These are phyloP conservation scores for Mustela lutreola DNA, from an alignment of 2,113 vertebrate species.

Conservation along the genomic window DNA sequence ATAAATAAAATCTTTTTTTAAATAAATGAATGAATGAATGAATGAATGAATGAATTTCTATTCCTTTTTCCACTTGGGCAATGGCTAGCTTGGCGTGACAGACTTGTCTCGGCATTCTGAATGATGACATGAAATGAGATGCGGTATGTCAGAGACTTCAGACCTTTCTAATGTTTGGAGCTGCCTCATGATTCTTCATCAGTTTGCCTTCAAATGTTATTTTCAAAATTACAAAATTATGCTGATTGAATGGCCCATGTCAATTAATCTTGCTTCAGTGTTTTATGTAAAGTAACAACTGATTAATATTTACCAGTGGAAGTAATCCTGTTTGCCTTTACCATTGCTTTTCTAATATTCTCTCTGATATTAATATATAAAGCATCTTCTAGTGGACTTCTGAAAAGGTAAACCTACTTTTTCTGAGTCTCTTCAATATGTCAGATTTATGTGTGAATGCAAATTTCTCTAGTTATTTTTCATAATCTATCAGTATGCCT, in stretches of 20 bases:
- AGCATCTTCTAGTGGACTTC: background rate
- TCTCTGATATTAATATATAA: background rate
- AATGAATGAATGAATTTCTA: background rate
- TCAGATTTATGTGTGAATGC: background rate
- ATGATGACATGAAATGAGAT: background rate
- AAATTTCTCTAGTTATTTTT: conserved; percentile 30
- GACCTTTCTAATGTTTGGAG: background rate
- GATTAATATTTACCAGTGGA: background rate
- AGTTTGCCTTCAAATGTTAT: background rate
- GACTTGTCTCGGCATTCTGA: background rate
- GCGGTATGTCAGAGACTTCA: background rate
- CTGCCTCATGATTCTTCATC: background rate
- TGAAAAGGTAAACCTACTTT: background rate
- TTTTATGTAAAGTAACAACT: background rate
- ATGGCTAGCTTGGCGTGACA: background rate
- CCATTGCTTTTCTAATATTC: background rate
- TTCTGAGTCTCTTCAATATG: background rate
- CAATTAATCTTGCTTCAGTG: background rate
- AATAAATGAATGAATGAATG: no score
- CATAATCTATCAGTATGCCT: background rate
- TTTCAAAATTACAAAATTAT: background rate
- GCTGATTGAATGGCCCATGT: background rate
- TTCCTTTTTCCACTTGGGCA: background rate
- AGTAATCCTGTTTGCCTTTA: background rate
- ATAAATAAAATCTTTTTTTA: no score